Evolutionary conservation across 2,797 vertebrate genomes (phyloP), one percentile per base, ranked within the genome.

Genomic region (Cryptoprocta ferox): DNA sequence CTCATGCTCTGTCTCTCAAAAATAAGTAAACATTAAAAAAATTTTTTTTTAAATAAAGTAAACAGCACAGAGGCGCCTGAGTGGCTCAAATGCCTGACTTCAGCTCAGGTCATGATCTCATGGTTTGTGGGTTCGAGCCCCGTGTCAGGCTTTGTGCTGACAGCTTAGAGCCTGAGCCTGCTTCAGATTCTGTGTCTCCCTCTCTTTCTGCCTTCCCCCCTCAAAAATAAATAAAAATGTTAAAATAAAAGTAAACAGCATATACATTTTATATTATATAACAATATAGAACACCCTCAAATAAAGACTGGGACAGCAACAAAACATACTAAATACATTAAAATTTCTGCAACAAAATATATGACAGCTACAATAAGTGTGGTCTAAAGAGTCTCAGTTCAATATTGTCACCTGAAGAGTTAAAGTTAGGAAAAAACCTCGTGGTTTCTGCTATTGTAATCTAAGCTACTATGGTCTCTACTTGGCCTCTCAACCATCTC

Each of bases 321-420:
- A 92, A 92, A 91, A 94, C 32, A 61, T n/a, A 91, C 66, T 66
- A 89, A 39, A 28, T 30, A 68, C 59, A 82, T 39, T 32, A 82
- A 93, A 76, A 82, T 63, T 92, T 90, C 37, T 73, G 11, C 26
- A 93, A 59, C 15, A 73, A 91, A 89, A 83, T 81, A 11, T 75
- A 91, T 68, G 59, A 85, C 1, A 61, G 35, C 28, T 50, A 91
- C 70, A 88, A 68, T 35, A 91, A 87, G 63, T 63, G 12, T 75
- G 28, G 21, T 94, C 56, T 65, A 50, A 86, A 37, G 42, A 80
- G 14, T 92, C 66, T 56, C 71, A 71, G 32, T 82, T 93, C 48
- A 85, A 89, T 80, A 89, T 81, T 91, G 45, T 75, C 28, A 61
- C 59, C 26, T 39, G 39, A 87, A 81, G 37, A 86, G n/a, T 48